Conservation (phyloP, 2,888 invertebrate genomes). For the Epistrophe grossulariae region DNA sequence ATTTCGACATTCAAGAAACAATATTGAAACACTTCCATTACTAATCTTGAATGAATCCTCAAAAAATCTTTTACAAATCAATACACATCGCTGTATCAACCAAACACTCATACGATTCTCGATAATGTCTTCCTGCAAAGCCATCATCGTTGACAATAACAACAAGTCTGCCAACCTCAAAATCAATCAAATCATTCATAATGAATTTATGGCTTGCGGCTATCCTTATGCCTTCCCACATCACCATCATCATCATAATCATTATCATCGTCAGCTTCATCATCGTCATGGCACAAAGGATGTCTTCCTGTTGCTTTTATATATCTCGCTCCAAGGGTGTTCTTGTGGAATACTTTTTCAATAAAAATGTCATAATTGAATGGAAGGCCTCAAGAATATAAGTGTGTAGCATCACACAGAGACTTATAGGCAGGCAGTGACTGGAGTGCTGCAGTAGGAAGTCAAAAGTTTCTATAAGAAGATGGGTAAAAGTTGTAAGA, state of each 20-base stretch:
- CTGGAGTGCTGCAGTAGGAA: constrained; percentile 24
- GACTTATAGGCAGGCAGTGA: background rate
- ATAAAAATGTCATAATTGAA: constrained; percentile 53
- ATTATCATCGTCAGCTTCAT: constrained; percentile 21
- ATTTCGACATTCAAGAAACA: constrained; percentile 1
- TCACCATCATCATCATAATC: constrained; percentile 16
- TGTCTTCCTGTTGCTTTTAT: constrained; percentile 26
- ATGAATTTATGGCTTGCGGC: constrained; percentile 59
- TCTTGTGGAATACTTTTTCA: constrained; percentile 26
- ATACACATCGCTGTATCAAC: constrained; percentile 26
- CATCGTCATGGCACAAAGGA: constrained; percentile 31
- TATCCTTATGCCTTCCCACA: constrained; percentile 42
- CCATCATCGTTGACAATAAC: background rate
- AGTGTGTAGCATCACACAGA: background rate
- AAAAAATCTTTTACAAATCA: constrained; percentile 41
- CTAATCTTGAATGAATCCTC: constrained; percentile 11
- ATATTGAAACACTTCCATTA: constrained; percentile 15
- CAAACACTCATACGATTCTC: constrained; percentile 2
- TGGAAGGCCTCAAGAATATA: constrained; percentile 43
- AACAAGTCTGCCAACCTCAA: constrained; percentile 50
- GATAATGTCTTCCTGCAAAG: constrained; percentile 13
- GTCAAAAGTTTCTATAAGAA: background rate
- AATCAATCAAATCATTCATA: constrained; percentile 56
- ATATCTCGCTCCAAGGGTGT: constrained; percentile 22
- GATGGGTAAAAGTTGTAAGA: constrained; percentile 5